These are phyloP conservation scores for Parazoanthus swiftii DNA, from an alignment of 92 coral and sea anemone species.

Conservation along the genomic window DNA sequence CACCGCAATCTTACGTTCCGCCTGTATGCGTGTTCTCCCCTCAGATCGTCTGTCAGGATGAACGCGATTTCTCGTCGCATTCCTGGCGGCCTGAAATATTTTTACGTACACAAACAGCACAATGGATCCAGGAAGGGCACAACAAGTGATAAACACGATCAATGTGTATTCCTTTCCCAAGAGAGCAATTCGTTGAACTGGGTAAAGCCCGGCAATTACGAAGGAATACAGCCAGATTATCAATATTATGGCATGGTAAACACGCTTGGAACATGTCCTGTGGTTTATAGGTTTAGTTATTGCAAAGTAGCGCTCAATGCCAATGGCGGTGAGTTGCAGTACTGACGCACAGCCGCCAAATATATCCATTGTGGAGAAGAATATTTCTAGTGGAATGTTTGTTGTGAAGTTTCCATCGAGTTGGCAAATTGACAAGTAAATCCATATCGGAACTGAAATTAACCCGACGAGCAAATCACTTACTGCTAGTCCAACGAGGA, in stretches of 20 bases:
- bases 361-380: constrained; percentile 72
- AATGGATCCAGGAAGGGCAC: constrained; percentile 52
- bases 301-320: constrained; percentile 69
- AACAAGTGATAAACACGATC: constrained; percentile 52
- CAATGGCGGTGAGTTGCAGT: constrained; percentile 69
- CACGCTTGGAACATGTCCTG: constrained; percentile 41
- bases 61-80: constrained; percentile 48
- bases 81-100: constrained; percentile 59
- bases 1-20: constrained; percentile 60
- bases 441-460: constrained; percentile 54
- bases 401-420: constrained; percentile 44
- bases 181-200: constrained; percentile 36
- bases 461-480: constrained; percentile 56
- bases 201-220: constrained; percentile 57
- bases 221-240: constrained; percentile 67
- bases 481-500: constrained; percentile 53
- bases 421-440: constrained; percentile 43
- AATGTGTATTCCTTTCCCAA: constrained; percentile 37
- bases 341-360: constrained; percentile 78
- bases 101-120: constrained; percentile 55
- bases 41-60: constrained; percentile 5
- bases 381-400: constrained; percentile 39
- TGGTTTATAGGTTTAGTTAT: constrained; percentile 63
- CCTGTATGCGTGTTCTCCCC: constrained; percentile 38
- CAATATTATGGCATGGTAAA: constrained; percentile 55